These are phyloP conservation scores for Acanthacorydalis orientalis DNA, from an alignment of 2,888 invertebrate genomes.

Conservation along the genomic window DNA sequence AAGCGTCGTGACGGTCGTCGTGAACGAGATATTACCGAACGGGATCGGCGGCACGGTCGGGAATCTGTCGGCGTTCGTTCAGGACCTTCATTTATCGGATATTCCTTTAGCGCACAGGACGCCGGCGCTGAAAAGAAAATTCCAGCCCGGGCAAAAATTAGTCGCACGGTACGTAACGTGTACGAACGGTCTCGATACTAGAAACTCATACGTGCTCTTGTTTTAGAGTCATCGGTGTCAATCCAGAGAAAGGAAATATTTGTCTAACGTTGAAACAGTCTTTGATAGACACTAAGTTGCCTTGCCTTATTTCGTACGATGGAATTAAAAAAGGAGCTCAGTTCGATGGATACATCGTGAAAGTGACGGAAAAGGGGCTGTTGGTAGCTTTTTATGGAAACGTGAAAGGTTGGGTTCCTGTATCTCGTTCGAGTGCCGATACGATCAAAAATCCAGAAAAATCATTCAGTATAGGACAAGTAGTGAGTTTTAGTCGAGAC, in stretches of 20 bases:
- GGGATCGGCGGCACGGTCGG: slow-evolving; percentile 35
- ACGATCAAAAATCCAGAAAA: slow-evolving; percentile 21
- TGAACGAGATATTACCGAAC: slow-evolving; percentile 29
- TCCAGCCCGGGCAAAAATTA: slow-evolving; percentile 34
- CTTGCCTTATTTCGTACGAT: slow-evolving; percentile 31
- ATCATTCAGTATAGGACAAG: slow-evolving; percentile 41
- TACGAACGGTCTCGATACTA: too few species aligned
- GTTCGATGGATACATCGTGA: slow-evolving; percentile 37
- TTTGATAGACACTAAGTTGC: slow-evolving; percentile 35
- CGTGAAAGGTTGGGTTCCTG: slow-evolving; percentile 33
- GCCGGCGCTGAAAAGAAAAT: slow-evolving; percentile 28
- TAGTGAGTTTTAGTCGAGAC: slow-evolving; percentile 25
- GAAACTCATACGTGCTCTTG: slow-evolving; percentile 2
- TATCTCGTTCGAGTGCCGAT: slow-evolving; percentile 21
- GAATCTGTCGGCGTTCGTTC: slow-evolving; percentile 36
- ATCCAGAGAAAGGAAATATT: slow-evolving; percentile 27
- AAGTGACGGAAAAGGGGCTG: slow-evolving; percentile 30
- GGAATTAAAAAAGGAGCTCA: slow-evolving; percentile 31
- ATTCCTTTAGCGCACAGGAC: slow-evolving; percentile 25
- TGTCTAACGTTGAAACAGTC: slow-evolving; percentile 48
- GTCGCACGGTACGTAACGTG: slow-evolving; percentile 31
- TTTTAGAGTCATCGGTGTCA: slow-evolving; percentile 33
- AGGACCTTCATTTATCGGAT: slow-evolving; percentile 38
- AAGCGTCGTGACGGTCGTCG: slow-evolving; percentile 33
- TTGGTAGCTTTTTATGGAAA: slow-evolving; percentile 41